phyloP scores from a whole-genome alignment of 2,888 invertebrate species.

The Caenorhabditis panamensis region DNA sequence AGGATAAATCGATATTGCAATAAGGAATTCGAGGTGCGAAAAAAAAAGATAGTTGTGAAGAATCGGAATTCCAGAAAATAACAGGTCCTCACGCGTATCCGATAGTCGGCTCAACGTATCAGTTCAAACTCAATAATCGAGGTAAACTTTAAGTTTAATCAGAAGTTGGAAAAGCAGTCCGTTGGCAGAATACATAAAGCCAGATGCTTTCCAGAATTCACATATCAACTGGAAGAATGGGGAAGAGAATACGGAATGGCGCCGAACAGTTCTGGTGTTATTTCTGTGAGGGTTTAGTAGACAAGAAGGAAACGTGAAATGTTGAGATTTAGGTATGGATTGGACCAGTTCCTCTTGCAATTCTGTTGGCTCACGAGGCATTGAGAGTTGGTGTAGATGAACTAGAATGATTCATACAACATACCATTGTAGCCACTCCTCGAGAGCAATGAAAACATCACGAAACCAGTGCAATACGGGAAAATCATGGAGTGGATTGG shows the following conservation, averaged over 20 bases:
- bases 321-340: constrained; percentile 36
- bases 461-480: constrained; percentile 82
- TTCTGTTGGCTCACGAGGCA: constrained; percentile 42
- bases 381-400: constrained; percentile 21
- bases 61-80: constrained; percentile 28
- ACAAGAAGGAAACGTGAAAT: neutral
- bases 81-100: constrained; percentile 26
- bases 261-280: constrained; percentile 24
- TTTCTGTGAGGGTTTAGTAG: constrained; percentile 9
- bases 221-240: constrained; percentile 60
- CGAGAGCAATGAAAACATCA: constrained; percentile 72
- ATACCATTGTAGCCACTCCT: constrained; percentile 43
- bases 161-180: too few relatives aligned
- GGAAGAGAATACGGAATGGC: constrained; percentile 43
- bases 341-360: constrained; percentile 56
- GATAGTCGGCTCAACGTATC: constrained; percentile 46
- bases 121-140: constrained; percentile 48
- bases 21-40: constrained; percentile 27
- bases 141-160: neutral
- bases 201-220: constrained; percentile 61
- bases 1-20: constrained; percentile 29
- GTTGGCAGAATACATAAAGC: too few relatives aligned
- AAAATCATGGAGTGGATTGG: constrained; percentile 83
- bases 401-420: neutral
- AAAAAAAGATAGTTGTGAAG: too few relatives aligned